Evolutionary conservation across 2,797 vertebrate genomes (phyloP).

Genomic region (Dicrostonyx torquatus): DNA sequence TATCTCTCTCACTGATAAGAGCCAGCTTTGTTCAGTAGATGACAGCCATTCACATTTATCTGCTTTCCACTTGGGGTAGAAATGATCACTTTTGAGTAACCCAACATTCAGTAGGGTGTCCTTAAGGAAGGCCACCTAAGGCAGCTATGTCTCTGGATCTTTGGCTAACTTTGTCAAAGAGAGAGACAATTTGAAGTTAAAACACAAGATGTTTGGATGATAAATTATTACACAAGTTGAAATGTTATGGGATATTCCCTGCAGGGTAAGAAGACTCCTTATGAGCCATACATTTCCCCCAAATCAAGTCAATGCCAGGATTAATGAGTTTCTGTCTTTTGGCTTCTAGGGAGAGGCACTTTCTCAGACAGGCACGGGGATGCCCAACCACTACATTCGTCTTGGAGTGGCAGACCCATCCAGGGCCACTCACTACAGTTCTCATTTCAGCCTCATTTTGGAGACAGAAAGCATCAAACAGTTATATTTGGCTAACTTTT

Average conservation of each 20-base stretch:
- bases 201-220: constrained; percentile 34
- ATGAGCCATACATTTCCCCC: not conserved
- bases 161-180: constrained; percentile 4
- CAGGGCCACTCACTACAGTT: not conserved
- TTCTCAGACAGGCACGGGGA: not conserved
- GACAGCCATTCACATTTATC: not conserved
- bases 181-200: constrained; percentile 14
- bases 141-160: not conserved
- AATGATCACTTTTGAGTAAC: not conserved
- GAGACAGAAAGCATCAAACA: not conserved
- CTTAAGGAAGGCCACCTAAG: not conserved
- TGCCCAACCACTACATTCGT: not conserved
- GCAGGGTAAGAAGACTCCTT: not conserved
- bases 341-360: not conserved
- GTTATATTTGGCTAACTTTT: not conserved
- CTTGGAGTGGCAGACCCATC: not conserved
- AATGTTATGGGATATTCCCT: not conserved
- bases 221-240: constrained; percentile 58
- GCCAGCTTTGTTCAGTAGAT: not conserved
- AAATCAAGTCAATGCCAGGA: not conserved
- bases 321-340: not conserved
- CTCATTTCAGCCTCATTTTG: not conserved
- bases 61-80: not conserved
- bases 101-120: not conserved
- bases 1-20: not conserved